phyloP scores from a whole-genome alignment of 2,113 vertebrate species.

The Zeus faber region DNA sequence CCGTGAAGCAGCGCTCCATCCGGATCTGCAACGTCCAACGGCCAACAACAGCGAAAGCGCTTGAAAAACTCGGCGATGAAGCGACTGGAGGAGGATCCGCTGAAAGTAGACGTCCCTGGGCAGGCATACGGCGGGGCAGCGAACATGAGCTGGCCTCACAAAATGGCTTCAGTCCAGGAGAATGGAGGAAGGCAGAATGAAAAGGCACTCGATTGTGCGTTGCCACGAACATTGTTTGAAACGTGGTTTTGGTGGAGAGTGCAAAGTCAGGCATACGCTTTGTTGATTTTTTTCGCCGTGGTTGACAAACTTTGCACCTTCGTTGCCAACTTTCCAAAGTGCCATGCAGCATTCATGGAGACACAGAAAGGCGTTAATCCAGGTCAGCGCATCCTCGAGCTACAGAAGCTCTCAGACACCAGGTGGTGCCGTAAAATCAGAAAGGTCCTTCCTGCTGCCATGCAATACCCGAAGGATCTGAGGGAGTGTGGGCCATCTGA shows the following conservation, averaged over 20 bases:
- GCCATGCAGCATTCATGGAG: constrained; percentile 12
- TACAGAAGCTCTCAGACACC: constrained; percentile 2
- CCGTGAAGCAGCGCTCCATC: constrained; percentile 15
- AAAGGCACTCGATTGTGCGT: constrained; percentile 10
- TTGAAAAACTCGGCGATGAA: constrained; percentile 11
- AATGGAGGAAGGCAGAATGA: constrained; percentile 13
- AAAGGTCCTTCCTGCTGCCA: constrained; percentile 15
- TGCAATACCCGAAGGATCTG: constrained; percentile 8
- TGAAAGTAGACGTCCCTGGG: constrained; percentile 13
- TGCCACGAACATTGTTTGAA: constrained; percentile 18
- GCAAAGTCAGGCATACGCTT: constrained; percentile 6
- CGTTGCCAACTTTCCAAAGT: constrained; percentile 20
- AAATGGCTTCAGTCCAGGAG: constrained; percentile 17
- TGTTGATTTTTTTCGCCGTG: constrained; percentile 11
- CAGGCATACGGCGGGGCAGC: constrained; percentile 15
- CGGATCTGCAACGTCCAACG: constrained; percentile 15
- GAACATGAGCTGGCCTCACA: constrained; percentile 19
- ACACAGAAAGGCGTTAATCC: constrained; percentile 18
- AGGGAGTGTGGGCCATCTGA: constrained; percentile 7
- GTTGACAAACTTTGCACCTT: constrained; percentile 14
- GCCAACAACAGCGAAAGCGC: constrained; percentile 19
- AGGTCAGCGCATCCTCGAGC: constrained; percentile 1
- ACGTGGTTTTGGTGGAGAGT: constrained; percentile 16
- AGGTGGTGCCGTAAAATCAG: constrained; percentile 13
- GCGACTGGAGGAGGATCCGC: constrained; percentile 15